A percentile compares a stretch with the other conserved stretches of the same genome.
These are phyloP conservation scores for Prosopocoilus inquinatus DNA, from an alignment of 2,888 invertebrate genomes.

Conservation along the genomic window DNA sequence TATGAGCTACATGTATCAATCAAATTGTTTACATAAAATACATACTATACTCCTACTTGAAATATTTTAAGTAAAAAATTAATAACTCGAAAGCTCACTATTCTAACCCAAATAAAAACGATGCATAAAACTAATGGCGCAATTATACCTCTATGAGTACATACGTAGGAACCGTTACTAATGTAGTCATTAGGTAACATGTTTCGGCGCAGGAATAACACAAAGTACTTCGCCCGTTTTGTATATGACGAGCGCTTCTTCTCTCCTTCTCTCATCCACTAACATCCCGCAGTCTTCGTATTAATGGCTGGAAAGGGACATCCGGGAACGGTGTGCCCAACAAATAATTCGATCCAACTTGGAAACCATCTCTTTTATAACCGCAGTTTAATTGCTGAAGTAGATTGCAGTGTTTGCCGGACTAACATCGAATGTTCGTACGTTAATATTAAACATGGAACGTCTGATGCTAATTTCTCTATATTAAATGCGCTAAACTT, in stretches of 20 bases:
- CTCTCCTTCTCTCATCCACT: not conserved
- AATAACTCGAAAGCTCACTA: no score
- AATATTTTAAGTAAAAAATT: no score
- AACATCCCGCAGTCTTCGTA: not conserved
- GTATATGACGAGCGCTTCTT: conserved; percentile 15
- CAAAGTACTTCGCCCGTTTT: conserved; percentile 33
- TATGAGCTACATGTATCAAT: no score
- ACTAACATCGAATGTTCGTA: not conserved
- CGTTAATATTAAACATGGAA: no score
- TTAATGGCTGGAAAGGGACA: not conserved
- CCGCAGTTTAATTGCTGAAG: conserved; percentile 24
- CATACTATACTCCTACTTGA: no score
- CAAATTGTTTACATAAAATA: no score
- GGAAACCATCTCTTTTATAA: conserved; percentile 11
- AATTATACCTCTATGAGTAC: conserved; percentile 21
- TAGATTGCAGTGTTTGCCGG: conserved; percentile 21
- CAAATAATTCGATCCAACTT: not conserved
- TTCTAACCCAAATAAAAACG: no score
- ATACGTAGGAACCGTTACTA: conserved; percentile 26
- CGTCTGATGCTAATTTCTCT: no score
- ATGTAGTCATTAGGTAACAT: conserved; percentile 36
- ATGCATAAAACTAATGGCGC: not conserved
- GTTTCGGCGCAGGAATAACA: conserved; percentile 34
- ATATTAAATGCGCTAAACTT: no score
- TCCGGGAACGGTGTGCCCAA: not conserved